A percentile compares a stretch with the other conserved stretches of the same genome.
Conservation (phyloP, 2,797 vertebrate species). For the Cirrhinus mrigala region DNA sequence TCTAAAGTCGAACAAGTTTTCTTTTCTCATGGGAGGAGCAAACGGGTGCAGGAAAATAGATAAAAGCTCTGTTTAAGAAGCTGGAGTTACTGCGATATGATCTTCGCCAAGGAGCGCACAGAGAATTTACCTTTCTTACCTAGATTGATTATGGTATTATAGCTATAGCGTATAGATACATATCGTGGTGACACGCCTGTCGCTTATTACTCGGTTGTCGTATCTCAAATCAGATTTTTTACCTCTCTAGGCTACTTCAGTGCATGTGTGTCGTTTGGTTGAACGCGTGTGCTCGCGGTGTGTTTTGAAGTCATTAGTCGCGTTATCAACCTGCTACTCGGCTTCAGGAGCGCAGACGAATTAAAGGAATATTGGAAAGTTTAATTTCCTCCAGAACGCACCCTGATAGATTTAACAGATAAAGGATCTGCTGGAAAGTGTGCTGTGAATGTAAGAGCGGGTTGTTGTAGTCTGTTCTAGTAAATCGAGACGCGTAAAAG, state of each 20-base stretch:
- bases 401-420: conserved; percentile 71
- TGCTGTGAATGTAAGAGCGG: conserved; percentile 5
- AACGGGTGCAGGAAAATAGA: conserved; percentile 68
- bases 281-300: conserved; percentile 14
- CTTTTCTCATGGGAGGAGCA: conserved; percentile 76
- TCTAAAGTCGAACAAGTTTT: conserved; percentile 51
- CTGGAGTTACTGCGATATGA: conserved; percentile 56
- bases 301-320: conserved; percentile 16
- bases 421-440: conserved; percentile 58
- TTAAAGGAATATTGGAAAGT: conserved; percentile 54
- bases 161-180: background rate
- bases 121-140: background rate
- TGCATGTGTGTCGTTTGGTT: conserved; percentile 8
- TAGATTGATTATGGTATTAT: background rate
- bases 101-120: conserved; percentile 40
- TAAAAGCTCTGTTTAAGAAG: conserved; percentile 70
- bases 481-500: conserved; percentile 28
- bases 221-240: conserved; percentile 9
- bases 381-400: conserved; percentile 72
- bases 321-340: conserved; percentile 53
- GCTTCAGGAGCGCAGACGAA: conserved; percentile 39
- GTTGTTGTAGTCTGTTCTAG: background rate
- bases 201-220: background rate
- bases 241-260: background rate
- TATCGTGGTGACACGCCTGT: background rate